Evolutionary conservation across 2,888 invertebrate genomes (phyloP).

Genomic region (Lasioglossum zephyrum): DNA sequence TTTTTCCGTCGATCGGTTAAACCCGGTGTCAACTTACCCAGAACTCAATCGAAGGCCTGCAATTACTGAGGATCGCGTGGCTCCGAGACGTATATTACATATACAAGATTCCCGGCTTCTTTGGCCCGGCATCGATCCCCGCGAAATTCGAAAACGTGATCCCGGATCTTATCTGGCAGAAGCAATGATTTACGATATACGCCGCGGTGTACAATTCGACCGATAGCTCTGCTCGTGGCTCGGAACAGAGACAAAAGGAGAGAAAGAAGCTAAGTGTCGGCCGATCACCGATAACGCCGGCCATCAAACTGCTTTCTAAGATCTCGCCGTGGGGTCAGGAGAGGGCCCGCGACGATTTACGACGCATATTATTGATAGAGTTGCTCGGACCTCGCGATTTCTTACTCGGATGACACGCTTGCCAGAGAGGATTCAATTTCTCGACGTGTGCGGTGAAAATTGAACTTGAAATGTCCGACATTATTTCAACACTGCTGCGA

Average conservation of each 20-base stretch:
- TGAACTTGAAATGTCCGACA: neutral
- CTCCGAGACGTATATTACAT: constrained; percentile 6
- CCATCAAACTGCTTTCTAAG: constrained; percentile 63
- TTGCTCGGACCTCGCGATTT: constrained; percentile 21
- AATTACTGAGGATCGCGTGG: constrained; percentile 38
- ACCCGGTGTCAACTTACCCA: constrained; percentile 28
- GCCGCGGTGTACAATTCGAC: constrained; percentile 37
- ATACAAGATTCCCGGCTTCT: neutral
- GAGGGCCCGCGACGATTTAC: constrained; percentile 58
- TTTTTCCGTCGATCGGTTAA: constrained; percentile 6
- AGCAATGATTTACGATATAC: constrained; percentile 65
- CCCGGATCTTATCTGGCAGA: constrained; percentile 61
- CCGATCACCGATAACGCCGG: constrained; percentile 67
- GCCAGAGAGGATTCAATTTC: neutral
- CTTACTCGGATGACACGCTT: neutral
- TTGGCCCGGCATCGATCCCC: constrained; percentile 13
- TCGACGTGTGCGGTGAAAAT: neutral
- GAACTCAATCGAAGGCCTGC: constrained; percentile 36
- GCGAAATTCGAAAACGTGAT: constrained; percentile 69
- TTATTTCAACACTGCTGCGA: neutral
- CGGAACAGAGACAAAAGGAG: constrained; percentile 12
- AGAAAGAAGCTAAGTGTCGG: constrained; percentile 55
- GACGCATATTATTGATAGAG: constrained; percentile 63
- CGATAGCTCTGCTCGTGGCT: constrained; percentile 45
- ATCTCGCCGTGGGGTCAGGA: constrained; percentile 59